Conservation (phyloP, 1,140 invertebrate genomes). For the Pseudachorutes palmiensis region DNA sequence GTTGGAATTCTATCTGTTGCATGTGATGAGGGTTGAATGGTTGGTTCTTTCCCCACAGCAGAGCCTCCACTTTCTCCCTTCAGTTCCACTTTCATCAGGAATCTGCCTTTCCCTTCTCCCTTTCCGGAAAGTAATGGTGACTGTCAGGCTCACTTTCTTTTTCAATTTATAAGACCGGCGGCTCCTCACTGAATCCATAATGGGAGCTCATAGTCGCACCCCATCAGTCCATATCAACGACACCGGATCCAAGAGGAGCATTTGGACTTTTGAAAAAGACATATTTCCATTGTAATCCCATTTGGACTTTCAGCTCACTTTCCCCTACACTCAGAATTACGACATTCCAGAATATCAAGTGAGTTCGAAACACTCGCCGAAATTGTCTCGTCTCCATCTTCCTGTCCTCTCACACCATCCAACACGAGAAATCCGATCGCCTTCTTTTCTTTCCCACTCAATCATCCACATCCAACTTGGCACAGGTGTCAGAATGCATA, state of each 20-base stretch:
- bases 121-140: constrained; percentile 7
- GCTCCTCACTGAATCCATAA: too few relatives aligned
- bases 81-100: not conserved
- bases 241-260: too few relatives aligned
- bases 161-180: constrained; percentile 19
- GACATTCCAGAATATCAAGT: too few relatives aligned
- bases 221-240: too few relatives aligned
- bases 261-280: too few relatives aligned
- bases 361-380: too few relatives aligned
- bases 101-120: too few relatives aligned
- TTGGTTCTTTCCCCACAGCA: not conserved
- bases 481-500: not conserved
- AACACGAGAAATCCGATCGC: not conserved
- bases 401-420: too few relatives aligned
- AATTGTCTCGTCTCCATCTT: not conserved
- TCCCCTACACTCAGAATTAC: too few relatives aligned
- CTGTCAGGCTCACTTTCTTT: constrained; percentile 18
- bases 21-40: constrained; percentile 19
- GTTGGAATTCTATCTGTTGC: constrained; percentile 22
- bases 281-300: too few relatives aligned
- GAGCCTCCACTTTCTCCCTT: not conserved
- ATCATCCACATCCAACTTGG: not conserved
- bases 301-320: too few relatives aligned
- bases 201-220: too few relatives aligned
- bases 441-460: not conserved